Percentiles rank a stretch among this genome's conserved stretches.
Evolutionary conservation across 2,113 vertebrate genomes (phyloP).

Genomic region (Spheniscus mendiculus): DNA sequence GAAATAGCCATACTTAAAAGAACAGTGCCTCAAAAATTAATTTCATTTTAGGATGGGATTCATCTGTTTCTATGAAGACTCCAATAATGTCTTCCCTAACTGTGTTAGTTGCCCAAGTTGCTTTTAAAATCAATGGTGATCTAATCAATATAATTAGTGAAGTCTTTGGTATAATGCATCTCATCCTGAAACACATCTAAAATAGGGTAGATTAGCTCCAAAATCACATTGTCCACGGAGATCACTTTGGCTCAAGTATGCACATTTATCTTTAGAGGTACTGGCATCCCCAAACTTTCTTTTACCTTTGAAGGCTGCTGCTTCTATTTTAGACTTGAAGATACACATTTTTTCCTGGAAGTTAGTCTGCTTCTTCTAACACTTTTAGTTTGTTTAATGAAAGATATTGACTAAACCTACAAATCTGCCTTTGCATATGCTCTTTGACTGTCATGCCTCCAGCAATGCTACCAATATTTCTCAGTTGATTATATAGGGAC

Average conservation of each 20-base stretch:
- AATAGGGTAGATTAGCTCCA: not conserved
- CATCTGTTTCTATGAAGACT: not conserved
- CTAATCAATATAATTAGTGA: not conserved
- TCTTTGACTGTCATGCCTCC: not conserved
- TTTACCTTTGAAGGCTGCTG: not conserved
- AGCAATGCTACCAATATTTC: not conserved
- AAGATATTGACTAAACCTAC: not conserved
- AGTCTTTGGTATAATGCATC: not conserved
- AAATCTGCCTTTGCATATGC: not conserved
- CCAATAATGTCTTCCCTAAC: not conserved
- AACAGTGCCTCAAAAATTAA: not conserved
- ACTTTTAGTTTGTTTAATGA: not conserved
- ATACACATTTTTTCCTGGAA: not conserved
- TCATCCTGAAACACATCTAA: not conserved
- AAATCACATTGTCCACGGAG: not conserved
- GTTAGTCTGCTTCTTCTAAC: not conserved
- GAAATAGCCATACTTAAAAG: not conserved
- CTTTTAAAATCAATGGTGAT: not conserved
- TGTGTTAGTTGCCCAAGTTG: not conserved
- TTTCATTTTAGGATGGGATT: not conserved
- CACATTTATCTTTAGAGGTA: not conserved
- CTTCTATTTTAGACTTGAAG: not conserved
- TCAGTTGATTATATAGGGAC: not conserved
- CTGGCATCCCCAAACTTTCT: not conserved
- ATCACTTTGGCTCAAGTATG: not conserved